Conservation (phyloP, 53 echinoderm and acorn worm species). For the Astropecten irregularis region DNA sequence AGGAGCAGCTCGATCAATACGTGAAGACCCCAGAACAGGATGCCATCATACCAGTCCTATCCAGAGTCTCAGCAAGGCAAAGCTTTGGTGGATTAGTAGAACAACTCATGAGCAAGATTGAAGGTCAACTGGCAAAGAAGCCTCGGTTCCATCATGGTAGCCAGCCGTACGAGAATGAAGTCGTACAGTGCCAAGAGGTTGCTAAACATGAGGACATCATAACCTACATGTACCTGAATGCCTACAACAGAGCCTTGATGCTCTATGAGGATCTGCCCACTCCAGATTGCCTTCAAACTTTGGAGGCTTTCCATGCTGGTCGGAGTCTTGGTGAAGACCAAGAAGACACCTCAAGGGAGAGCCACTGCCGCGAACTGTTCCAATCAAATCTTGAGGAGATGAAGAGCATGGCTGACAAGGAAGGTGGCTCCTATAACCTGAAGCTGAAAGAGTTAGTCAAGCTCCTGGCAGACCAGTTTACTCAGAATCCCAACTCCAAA, state of each 20-base stretch:
- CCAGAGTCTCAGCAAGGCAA: neutral
- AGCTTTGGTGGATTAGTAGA: conserved; percentile 50
- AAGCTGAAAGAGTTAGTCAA: conserved; percentile 51
- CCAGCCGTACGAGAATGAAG: conserved; percentile 58
- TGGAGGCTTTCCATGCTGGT: conserved; percentile 43
- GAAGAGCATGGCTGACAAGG: conserved; percentile 38
- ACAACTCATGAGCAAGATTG: conserved; percentile 58
- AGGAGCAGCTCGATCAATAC: conserved; percentile 17
- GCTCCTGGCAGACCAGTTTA: conserved; percentile 27
- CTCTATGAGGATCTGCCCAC: conserved; percentile 67
- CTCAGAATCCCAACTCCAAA: conserved; percentile 54
- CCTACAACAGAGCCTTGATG: conserved; percentile 62
- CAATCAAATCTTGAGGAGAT: conserved; percentile 49
- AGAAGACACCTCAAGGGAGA: neutral
- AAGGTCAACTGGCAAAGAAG: conserved; percentile 8
- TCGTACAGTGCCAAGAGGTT: conserved; percentile 18
- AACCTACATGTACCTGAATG: conserved; percentile 40
- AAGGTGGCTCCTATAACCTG: conserved; percentile 44
- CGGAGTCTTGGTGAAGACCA: neutral
- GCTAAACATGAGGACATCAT: neutral
- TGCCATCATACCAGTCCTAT: conserved; percentile 19
- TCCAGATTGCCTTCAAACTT: conserved; percentile 23
- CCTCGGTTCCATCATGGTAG: conserved; percentile 41
- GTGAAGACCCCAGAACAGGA: conserved; percentile 71
- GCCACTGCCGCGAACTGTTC: conserved; percentile 34